Base-by-base conservation (phyloP, 2,888 invertebrate genomes). In the Clistopyga incitator region DNA sequence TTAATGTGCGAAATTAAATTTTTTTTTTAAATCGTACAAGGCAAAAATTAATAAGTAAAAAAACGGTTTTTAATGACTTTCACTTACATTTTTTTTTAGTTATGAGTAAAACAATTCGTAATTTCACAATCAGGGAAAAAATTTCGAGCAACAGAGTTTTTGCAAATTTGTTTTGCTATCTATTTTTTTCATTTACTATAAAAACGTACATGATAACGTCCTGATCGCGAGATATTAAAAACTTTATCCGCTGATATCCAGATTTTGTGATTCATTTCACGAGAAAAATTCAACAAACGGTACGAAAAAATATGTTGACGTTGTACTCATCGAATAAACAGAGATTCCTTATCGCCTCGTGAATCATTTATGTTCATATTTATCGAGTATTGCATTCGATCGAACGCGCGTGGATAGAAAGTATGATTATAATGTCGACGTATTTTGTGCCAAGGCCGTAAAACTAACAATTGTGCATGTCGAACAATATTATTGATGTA, bases 381-480 rank as follows among this genome's bases (percentile, higher is more conserved):
- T 18, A 56, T 68, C 68, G 45, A 45, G 50, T 50, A 54, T 82
- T 68, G 18, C 20, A 68, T 29, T 50, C 23, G 38, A 29, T 65
- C 54, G 59, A 38, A 25, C 38, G 42, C 29, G 56, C 20, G 29
- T 18, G 52, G 74, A 68, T 67, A 77, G 77, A 70, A 61, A 72
- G 71, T 81, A 42, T 65, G 56, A 72, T 79, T 67, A 38, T 47
- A 18, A 47, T 23, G 11, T 42, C 38, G 38, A 34, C 61, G 47
- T 76, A 56, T 72, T 71, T 79, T 56, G 34, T 64, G 74, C 83
- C 74, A 77, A 74, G 74, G 81, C 54, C 65, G 42, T 56, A 34
- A 68, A 77, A 72, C 47, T 50, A 23, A 61, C 67, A 74, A 64
- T 81, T 71, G 29, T 18, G 54, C 25, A 70, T 52, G 34, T 1